Evolutionary conservation across 2,888 invertebrate genomes (phyloP).

Genomic region (Eupeodes latifasciatus): DNA sequence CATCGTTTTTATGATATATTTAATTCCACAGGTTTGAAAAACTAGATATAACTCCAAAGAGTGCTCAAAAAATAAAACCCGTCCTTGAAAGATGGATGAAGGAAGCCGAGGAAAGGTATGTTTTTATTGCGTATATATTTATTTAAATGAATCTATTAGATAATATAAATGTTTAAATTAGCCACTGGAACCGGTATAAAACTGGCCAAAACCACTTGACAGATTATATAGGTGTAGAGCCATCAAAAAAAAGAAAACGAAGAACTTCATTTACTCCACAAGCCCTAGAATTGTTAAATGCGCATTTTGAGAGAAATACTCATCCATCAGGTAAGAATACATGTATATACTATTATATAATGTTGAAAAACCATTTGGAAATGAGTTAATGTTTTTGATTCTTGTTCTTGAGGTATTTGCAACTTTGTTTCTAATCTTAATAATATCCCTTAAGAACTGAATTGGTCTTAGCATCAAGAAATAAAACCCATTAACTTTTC

Average conservation of each 20-base stretch:
- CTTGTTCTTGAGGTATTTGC: no score
- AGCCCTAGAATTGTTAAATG: constrained; percentile 96
- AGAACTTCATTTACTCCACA: constrained; percentile 99
- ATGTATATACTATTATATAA: no score
- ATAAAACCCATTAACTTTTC: constrained; percentile 18
- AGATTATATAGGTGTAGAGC: constrained; percentile 98
- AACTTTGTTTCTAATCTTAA: no score
- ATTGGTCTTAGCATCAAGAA: no score
- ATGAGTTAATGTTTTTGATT: no score
- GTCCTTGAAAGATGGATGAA: constrained; percentile 99
- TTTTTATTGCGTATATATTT: constrained; percentile 73
- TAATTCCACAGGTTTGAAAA: constrained; percentile 95
- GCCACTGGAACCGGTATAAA: constrained; percentile 92
- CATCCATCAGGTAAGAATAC: constrained; percentile 95
- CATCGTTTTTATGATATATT: constrained; percentile 3
- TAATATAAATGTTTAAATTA: constrained; percentile 70
- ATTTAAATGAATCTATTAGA: background rate
- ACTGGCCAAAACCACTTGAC: constrained; percentile 96
- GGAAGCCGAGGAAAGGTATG: constrained; percentile 97
- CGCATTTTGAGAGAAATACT: constrained; percentile 98
- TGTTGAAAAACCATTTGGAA: no score
- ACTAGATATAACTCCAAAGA: constrained; percentile 99
- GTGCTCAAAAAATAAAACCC: constrained; percentile 99
- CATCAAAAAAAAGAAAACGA: constrained; percentile 97
- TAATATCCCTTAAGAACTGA: no score